Percentiles rank a stretch among this genome's conserved stretches.
These are phyloP conservation scores for Cataglyphis rosenhaueri DNA, from an alignment of 2,888 invertebrate genomes.

Conservation along the genomic window DNA sequence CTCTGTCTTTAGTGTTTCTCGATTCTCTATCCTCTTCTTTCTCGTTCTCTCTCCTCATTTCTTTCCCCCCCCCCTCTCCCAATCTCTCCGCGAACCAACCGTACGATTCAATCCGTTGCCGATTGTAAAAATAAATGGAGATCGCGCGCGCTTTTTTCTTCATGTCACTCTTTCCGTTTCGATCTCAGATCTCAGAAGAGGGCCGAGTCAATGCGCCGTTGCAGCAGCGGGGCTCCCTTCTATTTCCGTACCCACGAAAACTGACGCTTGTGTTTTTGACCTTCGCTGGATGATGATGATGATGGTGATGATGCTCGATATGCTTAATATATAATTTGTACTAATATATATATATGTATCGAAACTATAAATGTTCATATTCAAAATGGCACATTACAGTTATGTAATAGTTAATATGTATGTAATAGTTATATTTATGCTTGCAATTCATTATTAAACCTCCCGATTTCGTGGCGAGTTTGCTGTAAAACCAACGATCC, in stretches of 20 bases:
- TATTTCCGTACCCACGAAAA: conserved; percentile 73
- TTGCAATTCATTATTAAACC: conserved; percentile 2
- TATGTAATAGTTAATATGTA: background rate
- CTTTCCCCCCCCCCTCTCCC: conserved; percentile 5
- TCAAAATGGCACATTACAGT: background rate
- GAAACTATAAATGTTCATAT: background rate
- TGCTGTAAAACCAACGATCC: conserved; percentile 31
- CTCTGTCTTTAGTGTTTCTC: conserved; percentile 32
- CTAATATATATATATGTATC: background rate
- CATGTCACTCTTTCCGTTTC: conserved; percentile 58
- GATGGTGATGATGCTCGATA: conserved; percentile 16
- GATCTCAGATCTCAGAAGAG: conserved; percentile 78
- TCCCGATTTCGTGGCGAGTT: background rate
- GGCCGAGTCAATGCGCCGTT: conserved; percentile 54
- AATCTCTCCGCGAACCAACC: conserved; percentile 54
- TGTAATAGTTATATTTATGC: background rate
- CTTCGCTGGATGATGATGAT: conserved; percentile 24
- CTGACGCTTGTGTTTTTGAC: conserved; percentile 31
- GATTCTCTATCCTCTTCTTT: conserved; percentile 22
- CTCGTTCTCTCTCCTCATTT: conserved; percentile 24
- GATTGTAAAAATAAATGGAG: conserved; percentile 81
- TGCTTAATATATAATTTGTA: background rate
- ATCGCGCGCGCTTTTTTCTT: conserved; percentile 60
- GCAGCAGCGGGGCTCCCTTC: conserved; percentile 61
- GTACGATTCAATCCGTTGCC: conserved; percentile 79